Evolutionary conservation across 2,797 vertebrate genomes (phyloP), one percentile per base, ranked within the genome.

Genomic region (Luscinia luscinia): DNA sequence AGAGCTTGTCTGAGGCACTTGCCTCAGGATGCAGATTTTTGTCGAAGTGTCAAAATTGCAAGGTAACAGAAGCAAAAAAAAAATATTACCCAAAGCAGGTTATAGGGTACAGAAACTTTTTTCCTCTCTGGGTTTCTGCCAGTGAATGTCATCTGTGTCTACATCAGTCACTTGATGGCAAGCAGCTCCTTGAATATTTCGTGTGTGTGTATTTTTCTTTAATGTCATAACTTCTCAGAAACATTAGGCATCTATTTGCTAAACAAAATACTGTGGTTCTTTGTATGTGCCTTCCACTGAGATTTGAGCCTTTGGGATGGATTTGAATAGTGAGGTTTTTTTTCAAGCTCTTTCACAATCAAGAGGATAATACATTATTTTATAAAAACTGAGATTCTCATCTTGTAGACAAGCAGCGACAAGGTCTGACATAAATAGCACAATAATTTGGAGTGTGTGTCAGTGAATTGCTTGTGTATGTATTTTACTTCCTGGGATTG

Each of bases 131-230:
- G 51, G 14, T 52, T 88, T 63, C 45, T 61, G 11, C 28, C 12
- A 16, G 0, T 57, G 15, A 45, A 16, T 40, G 7, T 45, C 2
- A 0, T 52, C 36, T 1, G 1, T 68, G 41, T 70, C 49, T 0
- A 0, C 9, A 40, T 78, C 34, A 51, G 54, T 72, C 38, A 24
- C 51, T 58, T 40, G 27, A 26, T 19, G 57, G 58, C 38, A 66
- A 36, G 6, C 43, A 80, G 23, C 13, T 77, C 64, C 45, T 63
- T 57, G 12, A 51, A 8, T 82, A 74, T 49, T 85, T 77, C 27
- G 7, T 74, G 4, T 34, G 5, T 59, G 19, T 27, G 8, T 51
- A 1, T 59, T 21, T 76, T 52, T 87, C 41, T 67, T 70, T 52
- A 14, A 49, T 23, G 16, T 59, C 17, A 1, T 49, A 28, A 16